Evolutionary conservation across 2,113 vertebrate species (phyloP).

Genomic region (Mola mola): DNA sequence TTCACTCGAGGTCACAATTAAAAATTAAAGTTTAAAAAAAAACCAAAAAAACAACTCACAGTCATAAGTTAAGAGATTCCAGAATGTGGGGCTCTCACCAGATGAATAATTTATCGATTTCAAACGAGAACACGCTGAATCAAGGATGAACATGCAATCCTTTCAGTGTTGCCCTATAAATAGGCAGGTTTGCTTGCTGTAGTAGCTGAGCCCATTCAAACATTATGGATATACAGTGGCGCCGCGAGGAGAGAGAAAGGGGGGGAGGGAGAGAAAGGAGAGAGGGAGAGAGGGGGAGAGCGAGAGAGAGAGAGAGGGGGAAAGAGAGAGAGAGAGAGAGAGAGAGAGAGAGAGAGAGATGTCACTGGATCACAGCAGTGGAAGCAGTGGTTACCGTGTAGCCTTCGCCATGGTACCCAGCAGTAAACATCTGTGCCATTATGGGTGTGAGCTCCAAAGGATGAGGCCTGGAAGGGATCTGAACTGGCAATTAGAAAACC

Average conservation of each 20-base stretch:
- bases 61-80: conserved; percentile 40
- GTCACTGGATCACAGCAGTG: conserved; percentile 52
- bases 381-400: conserved; percentile 56
- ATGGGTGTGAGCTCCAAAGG: conserved; percentile 63
- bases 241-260: conserved; percentile 23
- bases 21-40: conserved; percentile 51
- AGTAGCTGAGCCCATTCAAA: conserved; percentile 60
- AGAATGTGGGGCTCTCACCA: conserved; percentile 13
- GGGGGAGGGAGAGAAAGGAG: conserved; percentile 14
- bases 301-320: conserved; percentile 10
- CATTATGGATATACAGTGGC: conserved; percentile 22
- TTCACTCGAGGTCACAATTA: conserved; percentile 55
- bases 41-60: background rate
- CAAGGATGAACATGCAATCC: conserved; percentile 45
- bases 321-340: conserved; percentile 7
- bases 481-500: conserved; percentile 78
- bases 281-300: background rate
- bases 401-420: conserved; percentile 46
- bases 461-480: conserved; percentile 70
- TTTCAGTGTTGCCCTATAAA: conserved; percentile 41
- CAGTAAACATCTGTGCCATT: conserved; percentile 76
- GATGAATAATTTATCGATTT: conserved; percentile 62
- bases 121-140: conserved; percentile 51
- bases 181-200: conserved; percentile 23
- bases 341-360: conserved; percentile 23